A percentile compares a stretch with the other conserved stretches of the same genome.
Evolutionary conservation across 2,113 vertebrate species (phyloP).

Genomic region (Athene noctua): DNA sequence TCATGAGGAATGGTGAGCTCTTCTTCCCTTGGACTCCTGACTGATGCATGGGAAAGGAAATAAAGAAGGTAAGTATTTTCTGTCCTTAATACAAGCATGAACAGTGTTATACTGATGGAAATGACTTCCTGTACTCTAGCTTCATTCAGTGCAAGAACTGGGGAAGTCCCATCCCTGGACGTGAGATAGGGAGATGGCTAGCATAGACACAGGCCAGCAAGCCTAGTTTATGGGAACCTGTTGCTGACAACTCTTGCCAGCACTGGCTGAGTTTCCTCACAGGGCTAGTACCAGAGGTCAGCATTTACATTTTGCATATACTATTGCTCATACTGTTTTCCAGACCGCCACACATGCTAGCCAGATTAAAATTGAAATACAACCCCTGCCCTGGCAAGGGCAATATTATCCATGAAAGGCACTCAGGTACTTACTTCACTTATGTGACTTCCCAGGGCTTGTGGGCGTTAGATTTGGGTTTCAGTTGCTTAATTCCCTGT

Average conservation of each 20-base stretch:
- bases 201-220: background rate
- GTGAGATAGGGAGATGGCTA: background rate
- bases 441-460: conserved; percentile 7
- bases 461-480: conserved; percentile 57
- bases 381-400: conserved; percentile 2
- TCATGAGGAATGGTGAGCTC: background rate
- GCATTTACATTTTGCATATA: background rate
- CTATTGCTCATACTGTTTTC: background rate
- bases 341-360: background rate
- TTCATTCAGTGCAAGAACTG: background rate
- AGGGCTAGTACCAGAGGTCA: background rate
- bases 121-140: background rate
- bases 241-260: background rate
- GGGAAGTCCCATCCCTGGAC: background rate
- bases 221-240: background rate
- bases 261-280: background rate
- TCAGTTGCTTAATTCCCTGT: conserved; percentile 14
- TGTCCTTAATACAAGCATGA: background rate
- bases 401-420: background rate
- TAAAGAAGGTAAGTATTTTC: background rate
- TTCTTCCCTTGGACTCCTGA: background rate
- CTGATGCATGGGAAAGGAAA: background rate
- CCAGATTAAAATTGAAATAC: background rate
- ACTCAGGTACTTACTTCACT: background rate
- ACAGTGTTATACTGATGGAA: background rate